Conservation (phyloP, 2,888 invertebrate species). For the Trachelus troglodyta region DNA sequence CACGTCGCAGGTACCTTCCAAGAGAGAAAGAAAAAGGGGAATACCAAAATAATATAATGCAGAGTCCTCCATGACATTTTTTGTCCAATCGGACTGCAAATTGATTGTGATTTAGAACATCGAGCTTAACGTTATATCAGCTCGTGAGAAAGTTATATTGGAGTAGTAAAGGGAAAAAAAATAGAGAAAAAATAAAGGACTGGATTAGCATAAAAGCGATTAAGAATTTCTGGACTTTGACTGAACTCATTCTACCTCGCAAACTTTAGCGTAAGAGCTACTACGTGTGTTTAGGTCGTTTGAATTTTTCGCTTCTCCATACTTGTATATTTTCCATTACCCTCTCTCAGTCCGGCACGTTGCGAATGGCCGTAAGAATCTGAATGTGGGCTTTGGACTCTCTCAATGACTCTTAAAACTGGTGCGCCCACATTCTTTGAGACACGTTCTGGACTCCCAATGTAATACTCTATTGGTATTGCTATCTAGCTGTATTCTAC, state of each 20-base stretch:
- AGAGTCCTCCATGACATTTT: not conserved
- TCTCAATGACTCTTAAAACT: constrained; percentile 52
- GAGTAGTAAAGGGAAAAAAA: not conserved
- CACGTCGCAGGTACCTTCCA: not conserved
- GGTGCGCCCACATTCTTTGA: constrained; percentile 55
- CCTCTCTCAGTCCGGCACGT: not conserved
- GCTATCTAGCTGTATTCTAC: not conserved
- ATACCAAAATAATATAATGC: not conserved
- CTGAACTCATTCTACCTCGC: not conserved
- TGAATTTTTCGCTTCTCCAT: not conserved
- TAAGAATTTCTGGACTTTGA: not conserved
- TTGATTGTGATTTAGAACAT: not conserved
- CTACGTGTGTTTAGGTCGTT: not conserved
- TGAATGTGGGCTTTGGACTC: constrained; percentile 40
- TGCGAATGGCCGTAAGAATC: constrained; percentile 30
- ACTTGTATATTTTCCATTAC: not conserved
- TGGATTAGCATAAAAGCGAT: not conserved
- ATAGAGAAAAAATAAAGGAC: not conserved
- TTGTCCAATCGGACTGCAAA: not conserved
- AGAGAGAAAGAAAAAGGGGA: not conserved
- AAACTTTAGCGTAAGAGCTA: not conserved
- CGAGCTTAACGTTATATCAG: too few relatives aligned
- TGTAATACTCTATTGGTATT: not conserved
- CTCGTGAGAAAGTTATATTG: not conserved
- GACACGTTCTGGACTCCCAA: constrained; percentile 14